phyloP scores from a whole-genome alignment of 2,113 vertebrate species.

The Ibidorhyncha struthersii region DNA sequence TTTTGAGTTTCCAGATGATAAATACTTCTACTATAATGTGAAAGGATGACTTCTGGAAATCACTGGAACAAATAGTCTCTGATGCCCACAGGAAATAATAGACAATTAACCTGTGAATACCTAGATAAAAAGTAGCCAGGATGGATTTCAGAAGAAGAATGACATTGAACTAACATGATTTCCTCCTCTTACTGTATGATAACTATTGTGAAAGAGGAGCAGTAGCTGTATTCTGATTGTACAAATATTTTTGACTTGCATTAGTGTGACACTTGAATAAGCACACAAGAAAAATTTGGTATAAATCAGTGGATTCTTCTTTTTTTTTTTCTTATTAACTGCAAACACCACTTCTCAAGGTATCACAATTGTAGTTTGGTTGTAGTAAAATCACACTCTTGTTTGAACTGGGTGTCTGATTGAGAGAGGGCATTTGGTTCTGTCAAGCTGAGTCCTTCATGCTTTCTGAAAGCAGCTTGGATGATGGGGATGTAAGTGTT shows the following conservation, averaged over 20 bases:
- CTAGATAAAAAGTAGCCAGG: not conserved
- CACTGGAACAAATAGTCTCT: not conserved
- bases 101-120: not conserved
- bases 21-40: not conserved
- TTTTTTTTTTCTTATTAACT: not conserved
- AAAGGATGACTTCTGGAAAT: not conserved
- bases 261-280: not conserved
- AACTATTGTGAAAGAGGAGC: not conserved
- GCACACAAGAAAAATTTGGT: not conserved
- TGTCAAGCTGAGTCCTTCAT: not conserved
- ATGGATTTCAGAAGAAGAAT: not conserved
- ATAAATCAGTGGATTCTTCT: not conserved
- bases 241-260: accelerated
- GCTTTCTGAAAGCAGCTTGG: not conserved
- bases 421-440: not conserved
- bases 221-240: not conserved
- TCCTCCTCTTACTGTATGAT: not conserved
- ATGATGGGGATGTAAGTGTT: not conserved
- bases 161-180: not conserved
- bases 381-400: not conserved
- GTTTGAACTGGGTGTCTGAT: not conserved
- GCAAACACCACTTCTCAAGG: not conserved
- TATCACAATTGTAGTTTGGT: not conserved
- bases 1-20: not conserved
- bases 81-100: not conserved